A percentile compares a stretch with the other conserved stretches of the same genome.
Conservation (phyloP, 2,797 vertebrate genomes). For the Takifugu rubripes region DNA sequence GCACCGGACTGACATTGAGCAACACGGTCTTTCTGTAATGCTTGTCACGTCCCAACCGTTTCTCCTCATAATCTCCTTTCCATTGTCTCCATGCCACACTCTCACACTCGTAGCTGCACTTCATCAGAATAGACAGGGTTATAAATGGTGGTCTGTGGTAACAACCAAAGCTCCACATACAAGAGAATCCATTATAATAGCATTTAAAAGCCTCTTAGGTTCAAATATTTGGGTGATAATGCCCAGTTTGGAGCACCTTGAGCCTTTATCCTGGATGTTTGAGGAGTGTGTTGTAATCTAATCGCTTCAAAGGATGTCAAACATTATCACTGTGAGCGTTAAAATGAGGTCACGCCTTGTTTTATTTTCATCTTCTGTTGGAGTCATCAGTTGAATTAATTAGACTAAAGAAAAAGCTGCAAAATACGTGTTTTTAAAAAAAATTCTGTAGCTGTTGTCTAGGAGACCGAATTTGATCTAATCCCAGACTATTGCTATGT, state of each 20-base stretch:
- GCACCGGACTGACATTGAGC: too few species aligned
- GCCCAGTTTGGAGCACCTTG: conserved; percentile 17
- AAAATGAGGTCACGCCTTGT: not conserved
- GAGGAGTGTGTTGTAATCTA: conserved; percentile 3
- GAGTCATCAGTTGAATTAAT: not conserved
- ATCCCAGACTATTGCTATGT: too few species aligned
- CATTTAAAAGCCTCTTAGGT: conserved; percentile 52
- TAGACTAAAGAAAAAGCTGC: not conserved
- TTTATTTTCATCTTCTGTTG: not conserved
- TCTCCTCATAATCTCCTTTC: conserved; percentile 18
- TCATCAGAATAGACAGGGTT: conserved; percentile 59
- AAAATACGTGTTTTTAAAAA: not conserved
- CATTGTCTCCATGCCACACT: conserved; percentile 2
- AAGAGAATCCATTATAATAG: conserved; percentile 47
- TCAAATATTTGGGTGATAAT: conserved; percentile 53
- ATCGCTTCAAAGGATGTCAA: conserved; percentile 4
- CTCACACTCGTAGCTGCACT: conserved; percentile 32
- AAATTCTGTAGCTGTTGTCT: not conserved
- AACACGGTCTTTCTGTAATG: conserved; percentile 6
- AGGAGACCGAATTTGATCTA: not conserved
- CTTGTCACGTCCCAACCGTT: conserved; percentile 13
- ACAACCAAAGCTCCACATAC: conserved; percentile 58
- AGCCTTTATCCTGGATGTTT: conserved; percentile 21
- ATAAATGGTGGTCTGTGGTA: conserved; percentile 49
- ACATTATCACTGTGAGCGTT: not conserved